Base-by-base conservation (phyloP, 35 echinoderm and acorn worm species). In the Lytechinus pictus region DNA sequence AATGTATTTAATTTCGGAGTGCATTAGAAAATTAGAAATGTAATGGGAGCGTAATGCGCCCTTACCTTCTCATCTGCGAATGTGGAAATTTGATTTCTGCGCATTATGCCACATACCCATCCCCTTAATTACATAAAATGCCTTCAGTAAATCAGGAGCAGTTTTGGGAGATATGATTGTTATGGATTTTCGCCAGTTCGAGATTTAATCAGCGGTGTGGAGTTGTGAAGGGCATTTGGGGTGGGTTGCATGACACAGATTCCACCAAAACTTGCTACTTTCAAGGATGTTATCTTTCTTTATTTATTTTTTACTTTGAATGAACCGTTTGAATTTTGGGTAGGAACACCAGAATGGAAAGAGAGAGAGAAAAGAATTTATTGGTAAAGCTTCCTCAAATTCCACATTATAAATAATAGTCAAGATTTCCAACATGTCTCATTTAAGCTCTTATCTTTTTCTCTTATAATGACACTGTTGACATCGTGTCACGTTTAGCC, bases 21-120 rank as follows among this genome's bases (percentile, higher is more conserved):
- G 92, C 92, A 93, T 93, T 93, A 93, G 92, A 16, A 93, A 93
- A 93, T 93, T 93, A 93, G 92, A 55, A 93, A 57, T 93, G 92
- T 93, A 93, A 93, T 57, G 92, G 53, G 29, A 28, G 29, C 53
- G 55, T 93, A 93, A 93, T 93, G 28, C 54, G 53, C 52, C 88
- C 88, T 90, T 54, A 90, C 88, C 88, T 52, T 90, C 29, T 16
- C 52, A 90, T 52, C 88, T 90, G 88, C 28, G 29, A 54, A 90
- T 79, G 52, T 9, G 88, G 88, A 90, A n/a, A 90, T 90, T 90
- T 90, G 88, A 90, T 90, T 90, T 90, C 88, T 90, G 9, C 52
- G 88, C 88, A 90, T 90, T 90, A 52, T 21, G 2, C 29, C 52
- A 90, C 88, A 90, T 52, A 90, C 28, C 27, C 88, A 44, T 90